A percentile compares a stretch with the other conserved stretches of the same genome.
These are phyloP conservation scores for Glareola pratincola DNA, from an alignment of 2,113 vertebrate genomes.

Conservation along the genomic window DNA sequence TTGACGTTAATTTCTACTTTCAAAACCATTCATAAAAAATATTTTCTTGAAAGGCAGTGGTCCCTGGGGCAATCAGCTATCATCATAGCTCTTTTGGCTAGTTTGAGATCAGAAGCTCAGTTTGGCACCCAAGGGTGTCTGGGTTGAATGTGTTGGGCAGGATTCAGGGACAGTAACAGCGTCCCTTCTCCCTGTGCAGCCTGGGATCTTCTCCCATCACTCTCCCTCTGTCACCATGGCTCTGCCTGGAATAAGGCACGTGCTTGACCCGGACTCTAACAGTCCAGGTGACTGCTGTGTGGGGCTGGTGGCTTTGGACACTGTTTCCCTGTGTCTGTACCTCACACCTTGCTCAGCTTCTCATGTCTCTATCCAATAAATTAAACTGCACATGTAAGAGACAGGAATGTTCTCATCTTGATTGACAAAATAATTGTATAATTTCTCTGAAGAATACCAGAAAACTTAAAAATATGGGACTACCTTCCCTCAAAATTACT, in stretches of 20 bases:
- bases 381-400: not conserved
- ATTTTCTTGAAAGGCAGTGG: not conserved
- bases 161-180: accelerated
- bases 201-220: not conserved
- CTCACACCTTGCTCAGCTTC: not conserved
- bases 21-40: not conserved
- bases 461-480: not conserved
- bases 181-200: not conserved
- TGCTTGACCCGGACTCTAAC: not conserved
- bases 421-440: not conserved
- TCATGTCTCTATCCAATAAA: not conserved
- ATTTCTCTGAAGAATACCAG: not conserved
- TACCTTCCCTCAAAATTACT: not conserved
- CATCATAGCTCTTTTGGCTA: not conserved
- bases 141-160: not conserved
- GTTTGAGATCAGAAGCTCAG: not conserved
- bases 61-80: not conserved
- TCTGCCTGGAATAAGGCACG: accelerated
- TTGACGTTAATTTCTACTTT: not conserved
- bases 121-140: not conserved
- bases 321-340: not conserved
- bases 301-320: not conserved
- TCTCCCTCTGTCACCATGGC: not conserved
- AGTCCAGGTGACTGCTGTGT: not conserved
- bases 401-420: not conserved